Percentiles rank a stretch among this genome's conserved stretches.
phyloP scores from a whole-genome alignment of 2,797 vertebrate genomes.

The Apogon talboti region DNA sequence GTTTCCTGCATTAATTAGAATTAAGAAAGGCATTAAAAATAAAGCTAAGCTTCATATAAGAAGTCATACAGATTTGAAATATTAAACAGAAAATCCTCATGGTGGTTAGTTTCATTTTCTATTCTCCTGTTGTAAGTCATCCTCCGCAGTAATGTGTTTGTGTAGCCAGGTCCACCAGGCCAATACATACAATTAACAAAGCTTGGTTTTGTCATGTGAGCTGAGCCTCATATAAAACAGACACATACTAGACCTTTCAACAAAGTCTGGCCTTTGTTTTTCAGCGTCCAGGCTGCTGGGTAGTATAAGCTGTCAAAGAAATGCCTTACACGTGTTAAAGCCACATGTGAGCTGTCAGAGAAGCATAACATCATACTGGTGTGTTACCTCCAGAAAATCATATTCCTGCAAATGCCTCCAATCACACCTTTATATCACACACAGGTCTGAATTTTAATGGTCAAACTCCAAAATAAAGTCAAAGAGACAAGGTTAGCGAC shows the following conservation, averaged over 20 bases:
- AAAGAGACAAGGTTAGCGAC: neutral
- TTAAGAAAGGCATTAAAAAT: conserved; percentile 26
- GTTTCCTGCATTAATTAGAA: conserved; percentile 32
- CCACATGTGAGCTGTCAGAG: conserved; percentile 66
- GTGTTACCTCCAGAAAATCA: conserved; percentile 46
- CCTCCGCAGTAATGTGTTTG: conserved; percentile 47
- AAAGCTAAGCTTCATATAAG: conserved; percentile 16
- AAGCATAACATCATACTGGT: conserved; percentile 39
- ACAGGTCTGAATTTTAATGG: conserved; percentile 19
- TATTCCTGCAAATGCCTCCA: conserved; percentile 42
- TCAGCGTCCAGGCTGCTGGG: conserved; percentile 31
- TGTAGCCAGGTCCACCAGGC: conserved; percentile 19
- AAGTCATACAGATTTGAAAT: conserved; percentile 32
- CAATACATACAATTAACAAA: conserved; percentile 51
- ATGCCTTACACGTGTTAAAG: conserved; percentile 66
- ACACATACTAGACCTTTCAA: conserved; percentile 46
- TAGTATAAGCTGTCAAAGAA: conserved; percentile 58
- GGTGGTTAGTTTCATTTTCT: conserved; percentile 23
- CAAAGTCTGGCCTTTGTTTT: conserved; percentile 64
- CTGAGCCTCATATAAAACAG: conserved; percentile 52
- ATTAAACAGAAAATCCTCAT: conserved; percentile 18
- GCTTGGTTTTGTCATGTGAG: conserved; percentile 48
- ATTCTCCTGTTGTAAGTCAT: conserved; percentile 41
- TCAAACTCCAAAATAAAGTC: conserved; percentile 14
- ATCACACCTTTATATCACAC: conserved; percentile 20